Conservation (phyloP, 2,113 vertebrate species). For the Scolopax mira region DNA sequence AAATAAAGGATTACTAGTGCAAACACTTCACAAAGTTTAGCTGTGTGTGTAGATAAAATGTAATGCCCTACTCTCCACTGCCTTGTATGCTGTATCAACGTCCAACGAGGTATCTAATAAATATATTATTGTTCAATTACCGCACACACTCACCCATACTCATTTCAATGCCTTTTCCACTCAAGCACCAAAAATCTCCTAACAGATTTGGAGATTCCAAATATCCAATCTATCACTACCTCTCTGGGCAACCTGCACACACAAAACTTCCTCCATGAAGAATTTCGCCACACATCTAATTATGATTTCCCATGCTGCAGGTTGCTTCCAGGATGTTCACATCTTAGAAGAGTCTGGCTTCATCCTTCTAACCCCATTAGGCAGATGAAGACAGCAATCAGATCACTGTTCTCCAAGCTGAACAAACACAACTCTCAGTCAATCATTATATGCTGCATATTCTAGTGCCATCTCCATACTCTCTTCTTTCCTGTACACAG, state of each 20-base stretch:
- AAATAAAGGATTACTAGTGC: background rate
- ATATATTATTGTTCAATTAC: background rate
- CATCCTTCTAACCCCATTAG: background rate
- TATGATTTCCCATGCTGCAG: background rate
- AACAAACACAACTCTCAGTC: background rate
- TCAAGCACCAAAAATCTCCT: background rate
- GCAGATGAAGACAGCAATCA: background rate
- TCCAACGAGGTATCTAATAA: background rate
- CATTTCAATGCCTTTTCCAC: background rate
- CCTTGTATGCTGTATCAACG: background rate
- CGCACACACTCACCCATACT: background rate
- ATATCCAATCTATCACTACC: background rate
- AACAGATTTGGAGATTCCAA: background rate
- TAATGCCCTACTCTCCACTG: background rate
- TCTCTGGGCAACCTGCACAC: background rate
- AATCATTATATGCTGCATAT: background rate
- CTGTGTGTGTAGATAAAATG: rapidly evolving
- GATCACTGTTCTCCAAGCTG: background rate
- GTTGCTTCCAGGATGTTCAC: background rate
- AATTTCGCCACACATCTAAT: background rate
- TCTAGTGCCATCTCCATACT: background rate
- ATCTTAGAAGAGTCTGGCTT: background rate
- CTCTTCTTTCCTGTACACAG: background rate
- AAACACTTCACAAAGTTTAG: background rate
- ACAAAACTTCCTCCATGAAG: background rate